Evolutionary conservation across 2,888 invertebrate genomes (phyloP), one percentile per base, ranked within the genome.

Genomic region (Chelonus formosanus): DNA sequence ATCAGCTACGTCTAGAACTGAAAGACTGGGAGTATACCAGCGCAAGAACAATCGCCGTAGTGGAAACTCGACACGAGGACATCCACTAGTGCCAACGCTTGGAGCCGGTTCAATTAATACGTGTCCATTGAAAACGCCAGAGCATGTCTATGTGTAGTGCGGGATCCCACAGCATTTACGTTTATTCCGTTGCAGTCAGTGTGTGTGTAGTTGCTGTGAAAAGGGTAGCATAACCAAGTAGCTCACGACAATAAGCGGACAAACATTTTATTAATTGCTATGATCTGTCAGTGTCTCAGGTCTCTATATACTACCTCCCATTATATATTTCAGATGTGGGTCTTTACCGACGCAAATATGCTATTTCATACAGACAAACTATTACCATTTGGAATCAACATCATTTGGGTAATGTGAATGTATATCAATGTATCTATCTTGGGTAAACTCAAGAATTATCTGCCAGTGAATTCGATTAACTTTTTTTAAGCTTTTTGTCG

Each of bases 1-100:
- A 61, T 61, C 61, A 61, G 61, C 20, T 44, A 40, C 35, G 61
- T 53, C 61, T 53, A 53, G 43, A 53, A 52, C 36, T 59, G 59
- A 59, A 59, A 59, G 50, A 50, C 40, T 45, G 44, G 20, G 20
- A 48, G 61, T 55, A 34, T 47, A 45, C 34, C 57, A 67, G 67
- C 67, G 67, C 68, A 73, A 71, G 72, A 77, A 77, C 76, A 79
- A 81, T 80, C 77, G 77, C 78, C 73, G 67, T 73, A 76, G 76
- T 78, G 78, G 82, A 82, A 82, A 81, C 81, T 81, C 81, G 80
- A 82, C 80, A 79, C 81, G 81, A 77, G 76, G 77, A 80, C 81
- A 82, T 82, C 77, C 77, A 81, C 80, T 76, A 81, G 78, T 81
- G 82, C 82, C 82, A 82, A 75, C 73, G 73, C 75, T 67, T 66